phyloP scores from a whole-genome alignment of 64 coral and sea anemone genomes.

The Trachythela sp. region DNA sequence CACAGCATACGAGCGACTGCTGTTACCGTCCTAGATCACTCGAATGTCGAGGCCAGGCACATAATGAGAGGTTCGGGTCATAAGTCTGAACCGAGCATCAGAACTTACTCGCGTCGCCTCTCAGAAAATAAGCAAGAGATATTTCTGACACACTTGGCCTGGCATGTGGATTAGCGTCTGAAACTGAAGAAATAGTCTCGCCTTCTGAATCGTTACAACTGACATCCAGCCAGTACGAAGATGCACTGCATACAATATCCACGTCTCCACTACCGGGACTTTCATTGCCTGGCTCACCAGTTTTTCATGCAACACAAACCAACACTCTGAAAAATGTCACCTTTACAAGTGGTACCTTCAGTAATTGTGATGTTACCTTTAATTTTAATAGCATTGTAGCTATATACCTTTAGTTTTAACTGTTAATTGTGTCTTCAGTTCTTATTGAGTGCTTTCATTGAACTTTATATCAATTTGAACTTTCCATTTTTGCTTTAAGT shows the following conservation, averaged over 20 bases:
- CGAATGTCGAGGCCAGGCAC: slow-evolving; percentile 44
- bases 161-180: background rate
- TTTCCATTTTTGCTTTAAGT: no score
- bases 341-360: background rate
- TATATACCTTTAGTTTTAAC: background rate
- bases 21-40: slow-evolving; percentile 27
- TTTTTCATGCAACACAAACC: background rate
- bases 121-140: background rate
- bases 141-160: background rate
- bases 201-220: background rate
- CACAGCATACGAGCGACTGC: slow-evolving; percentile 37
- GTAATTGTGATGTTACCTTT: background rate
- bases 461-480: no score
- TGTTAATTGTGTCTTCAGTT: background rate
- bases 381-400: background rate
- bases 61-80: slow-evolving; percentile 39
- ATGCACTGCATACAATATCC: background rate
- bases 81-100: slow-evolving; percentile 34
- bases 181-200: background rate
- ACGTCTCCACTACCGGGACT: background rate
- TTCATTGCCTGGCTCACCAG: background rate
- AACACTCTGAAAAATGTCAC: background rate
- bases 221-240: background rate
- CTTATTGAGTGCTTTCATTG: background rate
- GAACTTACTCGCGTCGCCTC: background rate